Evolutionary conservation across 1,140 invertebrate genomes (phyloP), one percentile per base, ranked within the genome.

Genomic region (Apis cerana): DNA sequence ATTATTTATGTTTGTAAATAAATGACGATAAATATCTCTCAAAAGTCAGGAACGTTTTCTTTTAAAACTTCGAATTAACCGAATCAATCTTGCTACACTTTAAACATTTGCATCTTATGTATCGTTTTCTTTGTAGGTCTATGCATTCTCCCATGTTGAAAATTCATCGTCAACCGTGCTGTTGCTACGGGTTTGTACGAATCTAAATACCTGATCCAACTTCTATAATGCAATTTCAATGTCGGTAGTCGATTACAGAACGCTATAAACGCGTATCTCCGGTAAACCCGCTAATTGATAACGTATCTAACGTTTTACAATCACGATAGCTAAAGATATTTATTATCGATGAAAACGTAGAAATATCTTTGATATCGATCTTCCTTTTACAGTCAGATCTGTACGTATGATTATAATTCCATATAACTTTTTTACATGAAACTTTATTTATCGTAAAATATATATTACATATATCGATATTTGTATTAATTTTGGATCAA

Each of bases 151-250:
- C 9, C 17, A 27, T 43, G 33, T 64, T 68, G 19, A n/a, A 71
- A 61, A 79, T 79, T 12, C 27, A 79, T 61, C 67, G 27, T 58
- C 52, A n/a, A 12, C n/a, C 4, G 19, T 50, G 4, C 33, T 43
- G 15, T 81, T 76, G 23, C 54, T 68, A 76, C 80, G 72, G 43
- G 80, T 68, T 75, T 75, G 80, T 33, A 15, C 61, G 33, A 75
- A 54, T 81, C 75, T 81, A 43, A 67, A 81, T 65, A n/a, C 23
- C 54, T 50, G 33, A 23, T 67, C 62, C 19, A 54, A 19, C 56
- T 54, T 82, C 72, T 76, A 61, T 76, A 82, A 82, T 76, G 72
- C 72, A 76, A 76, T 75, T 82, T 61, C 72, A 68, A n/a, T 82
- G 80, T 82, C 56, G 64, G 72, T 76, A 82, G 74, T 82, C 72